Percentiles rank a stretch among this genome's conserved stretches.
These are phyloP conservation scores for Acipenser transmontanus DNA, from an alignment of 2,797 vertebrate species.

Conservation along the genomic window DNA sequence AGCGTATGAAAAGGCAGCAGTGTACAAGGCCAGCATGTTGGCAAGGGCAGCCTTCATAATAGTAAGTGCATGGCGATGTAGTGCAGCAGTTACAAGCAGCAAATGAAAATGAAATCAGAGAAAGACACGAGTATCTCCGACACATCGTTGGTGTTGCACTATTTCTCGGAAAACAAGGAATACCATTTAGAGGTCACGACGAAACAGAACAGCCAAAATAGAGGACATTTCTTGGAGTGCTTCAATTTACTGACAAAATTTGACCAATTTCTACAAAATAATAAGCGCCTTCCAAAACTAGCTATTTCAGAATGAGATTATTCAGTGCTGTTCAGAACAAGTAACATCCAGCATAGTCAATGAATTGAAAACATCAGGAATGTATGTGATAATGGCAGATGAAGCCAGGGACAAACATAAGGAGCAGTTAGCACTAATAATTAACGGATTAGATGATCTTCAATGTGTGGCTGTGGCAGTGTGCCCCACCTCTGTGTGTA, in stretches of 20 bases:
- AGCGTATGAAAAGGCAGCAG: slow-evolving; percentile 12
- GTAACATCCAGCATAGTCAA: not conserved
- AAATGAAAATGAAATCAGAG: slow-evolving; percentile 13
- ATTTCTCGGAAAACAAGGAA: slow-evolving; percentile 17
- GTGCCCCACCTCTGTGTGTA: no score
- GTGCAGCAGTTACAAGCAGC: slow-evolving; percentile 12
- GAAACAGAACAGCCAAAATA: slow-evolving; percentile 20
- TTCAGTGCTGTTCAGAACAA: not conserved
- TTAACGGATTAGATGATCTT: not conserved
- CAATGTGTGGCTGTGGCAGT: not conserved
- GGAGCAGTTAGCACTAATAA: slow-evolving; percentile 7
- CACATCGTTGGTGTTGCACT: slow-evolving; percentile 10
- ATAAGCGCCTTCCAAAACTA: slow-evolving; percentile 7
- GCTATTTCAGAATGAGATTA: slow-evolving; percentile 13
- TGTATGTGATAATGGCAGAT: slow-evolving; percentile 21
- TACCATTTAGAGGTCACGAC: slow-evolving; percentile 20
- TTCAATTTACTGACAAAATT: slow-evolving; percentile 21
- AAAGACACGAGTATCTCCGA: slow-evolving; percentile 13
- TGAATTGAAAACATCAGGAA: slow-evolving; percentile 15
- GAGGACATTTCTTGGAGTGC: slow-evolving; percentile 19
- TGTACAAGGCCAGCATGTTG: slow-evolving; percentile 4
- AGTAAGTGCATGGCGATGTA: slow-evolving; percentile 8
- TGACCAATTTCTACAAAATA: slow-evolving; percentile 17
- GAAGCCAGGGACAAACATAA: slow-evolving; percentile 14
- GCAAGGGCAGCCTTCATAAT: not conserved